These are phyloP conservation scores for Neogale vison DNA, from an alignment of 2,113 vertebrate species.

Conservation along the genomic window DNA sequence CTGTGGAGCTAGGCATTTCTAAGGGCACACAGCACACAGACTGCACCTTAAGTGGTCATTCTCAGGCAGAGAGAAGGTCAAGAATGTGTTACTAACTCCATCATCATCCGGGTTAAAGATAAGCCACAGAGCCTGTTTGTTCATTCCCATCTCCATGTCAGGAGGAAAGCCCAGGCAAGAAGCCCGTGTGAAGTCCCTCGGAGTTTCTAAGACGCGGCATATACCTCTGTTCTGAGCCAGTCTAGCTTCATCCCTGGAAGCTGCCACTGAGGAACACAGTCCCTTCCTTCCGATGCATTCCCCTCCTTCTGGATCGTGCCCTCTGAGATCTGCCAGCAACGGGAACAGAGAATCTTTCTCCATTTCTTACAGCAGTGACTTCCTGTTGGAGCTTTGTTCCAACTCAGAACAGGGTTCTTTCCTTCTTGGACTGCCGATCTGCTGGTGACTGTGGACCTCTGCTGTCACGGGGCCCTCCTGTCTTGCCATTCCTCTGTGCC, in stretches of 20 bases:
- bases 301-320: not conserved
- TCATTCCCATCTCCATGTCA: not conserved
- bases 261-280: not conserved
- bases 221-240: not conserved
- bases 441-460: no score
- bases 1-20: not conserved
- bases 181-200: fast-evolving
- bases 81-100: not conserved
- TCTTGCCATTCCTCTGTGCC: not conserved
- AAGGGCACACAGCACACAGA: not conserved
- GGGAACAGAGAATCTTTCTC: not conserved
- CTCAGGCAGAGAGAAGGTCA: not conserved
- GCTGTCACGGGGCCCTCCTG: not conserved
- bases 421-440: no score
- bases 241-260: not conserved
- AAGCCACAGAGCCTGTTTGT: not conserved
- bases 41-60: not conserved
- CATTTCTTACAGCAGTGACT: not conserved
- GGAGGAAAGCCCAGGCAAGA: not conserved
- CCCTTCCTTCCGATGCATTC: not conserved
- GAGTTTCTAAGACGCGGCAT: not conserved
- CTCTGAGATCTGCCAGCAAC: not conserved
- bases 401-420: not conserved
- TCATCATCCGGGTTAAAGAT: not conserved
- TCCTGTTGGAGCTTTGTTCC: not conserved